Evolutionary conservation across 2,797 vertebrate species (phyloP), one percentile per base, ranked within the genome.

Genomic region (Nannoperca australis): DNA sequence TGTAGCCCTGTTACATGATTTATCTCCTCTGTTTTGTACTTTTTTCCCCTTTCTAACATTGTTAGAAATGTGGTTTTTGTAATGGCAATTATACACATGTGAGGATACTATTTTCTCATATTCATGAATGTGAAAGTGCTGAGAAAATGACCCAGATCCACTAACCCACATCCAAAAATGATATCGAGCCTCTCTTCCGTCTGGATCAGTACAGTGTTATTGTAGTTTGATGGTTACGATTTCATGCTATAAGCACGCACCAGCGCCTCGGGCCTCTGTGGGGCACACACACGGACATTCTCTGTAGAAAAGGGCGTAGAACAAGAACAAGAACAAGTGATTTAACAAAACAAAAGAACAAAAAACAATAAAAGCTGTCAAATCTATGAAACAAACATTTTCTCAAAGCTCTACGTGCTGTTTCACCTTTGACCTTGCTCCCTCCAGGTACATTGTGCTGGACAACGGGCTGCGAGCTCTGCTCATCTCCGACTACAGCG

Each of bases 401-500:
- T 58, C 38, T 60, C 15, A 14, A 55, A 53, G 11, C 45, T 71
- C 34, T 8, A n/a, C 12, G 7, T 24, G n/a, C 38, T 38, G 50
- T 68, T 62, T 85, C 61, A 71, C 65, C 44, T 78, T 63, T 66
- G 63, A 75, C 80, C 47, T 62, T 14, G 8, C 63, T 56, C 51
- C 51, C 38, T 27, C 36, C 89, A 99, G 98, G 85, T 97, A 96
- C 87, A 95, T 99, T 70, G 95, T 94, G 82, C 92, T 99, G 77
- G 95, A 94, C 66, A 99, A 98, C 65, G 97, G 97, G 53, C 95
- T 99, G 78, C 92, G 90, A 88, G 97, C 95, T 81, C 95, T 99
- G 83, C 95, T 99, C 83, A 97, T 99, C 94, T 99, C 98, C 45
- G 97, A 99, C 94, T 93, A 96, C 91, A 96, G 94, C 76, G 94